phyloP scores from a whole-genome alignment of 1,140 invertebrate genomes.

The Metopolophium dirhodum region DNA sequence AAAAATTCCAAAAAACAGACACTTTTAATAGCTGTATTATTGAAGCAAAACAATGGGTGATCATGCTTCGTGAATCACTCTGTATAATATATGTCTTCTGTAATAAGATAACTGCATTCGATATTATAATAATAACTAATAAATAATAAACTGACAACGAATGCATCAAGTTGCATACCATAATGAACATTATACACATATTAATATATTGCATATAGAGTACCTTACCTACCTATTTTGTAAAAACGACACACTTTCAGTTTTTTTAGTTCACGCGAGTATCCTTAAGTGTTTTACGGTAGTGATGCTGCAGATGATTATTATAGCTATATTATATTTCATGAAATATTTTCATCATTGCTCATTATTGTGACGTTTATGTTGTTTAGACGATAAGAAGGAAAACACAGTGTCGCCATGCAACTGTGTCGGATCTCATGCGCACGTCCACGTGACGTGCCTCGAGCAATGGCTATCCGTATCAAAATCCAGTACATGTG shows the following conservation, averaged over 20 bases:
- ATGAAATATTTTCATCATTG: background rate
- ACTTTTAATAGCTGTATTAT: no score
- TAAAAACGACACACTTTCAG: background rate
- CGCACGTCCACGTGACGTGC: background rate
- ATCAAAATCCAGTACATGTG: background rate
- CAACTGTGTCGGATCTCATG: constrained; percentile 28
- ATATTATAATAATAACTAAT: background rate
- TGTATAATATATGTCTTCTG: no score
- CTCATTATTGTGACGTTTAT: background rate
- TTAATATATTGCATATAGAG: no score
- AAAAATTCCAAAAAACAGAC: no score
- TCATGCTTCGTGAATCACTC: no score
- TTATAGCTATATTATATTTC: no score
- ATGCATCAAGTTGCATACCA: background rate
- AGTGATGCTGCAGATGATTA: background rate
- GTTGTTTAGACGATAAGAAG: background rate
- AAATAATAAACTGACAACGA: background rate
- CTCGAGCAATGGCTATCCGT: constrained; percentile 18
- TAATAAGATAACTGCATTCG: background rate
- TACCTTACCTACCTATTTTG: background rate
- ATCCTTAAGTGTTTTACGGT: background rate
- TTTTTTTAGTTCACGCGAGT: background rate
- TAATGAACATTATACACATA: background rate
- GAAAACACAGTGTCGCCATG: background rate
- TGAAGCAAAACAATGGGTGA: no score